Base-by-base conservation (phyloP, 2,797 vertebrate species). In the Darevskia nairensis region DNA sequence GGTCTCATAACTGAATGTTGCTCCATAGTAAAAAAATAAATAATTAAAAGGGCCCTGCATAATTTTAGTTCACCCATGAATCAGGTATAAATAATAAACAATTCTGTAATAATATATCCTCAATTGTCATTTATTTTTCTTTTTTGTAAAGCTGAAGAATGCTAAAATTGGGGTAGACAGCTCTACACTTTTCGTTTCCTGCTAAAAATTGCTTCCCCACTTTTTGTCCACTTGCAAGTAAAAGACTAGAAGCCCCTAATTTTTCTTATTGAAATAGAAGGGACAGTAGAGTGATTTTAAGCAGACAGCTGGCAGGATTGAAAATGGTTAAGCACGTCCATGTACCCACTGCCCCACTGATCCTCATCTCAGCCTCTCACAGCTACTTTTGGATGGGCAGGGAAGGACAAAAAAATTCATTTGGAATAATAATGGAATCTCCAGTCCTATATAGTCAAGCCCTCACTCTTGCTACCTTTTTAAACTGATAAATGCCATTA, bases 401-500 rank as follows among this genome's bases (percentile, higher is more conserved):
- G n/a, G n/a, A 23, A 27, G 1, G 55, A 3, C 35, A 3, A 27
- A 44, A 71, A 61, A 41, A 8, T 4, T 1, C 39, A 44, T 27
- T 72, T 29, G n/a, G 13, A 74, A 64, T 23, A 78, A 74, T 29
- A 23, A 72, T 29, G 10, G 39, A 81, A 64, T 35, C 75, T 44
- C 80, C 19, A 1, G 11, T 5, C 6, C 25, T 3, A 68, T 55
- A 19, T 59, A 59, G 35, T 29, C 80, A 71, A 8, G 61, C 71
- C 89, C 84, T 92, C 86, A 74, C 35, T 90, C 61, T 80, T 86
- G 80, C 85, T 92, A 80, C 88, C 94, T 94, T 25, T 75, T 76
- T 90, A 90, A 92, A 95, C 85, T 94, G 80, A 90, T 91, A 94
- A 95, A 95, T 66, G 92, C 92, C 90, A 89, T 94, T 95, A 94